Percentiles rank a stretch among this genome's conserved stretches.
Conservation (phyloP, 2,797 vertebrate species). For the Coranthus polyacanthus region DNA sequence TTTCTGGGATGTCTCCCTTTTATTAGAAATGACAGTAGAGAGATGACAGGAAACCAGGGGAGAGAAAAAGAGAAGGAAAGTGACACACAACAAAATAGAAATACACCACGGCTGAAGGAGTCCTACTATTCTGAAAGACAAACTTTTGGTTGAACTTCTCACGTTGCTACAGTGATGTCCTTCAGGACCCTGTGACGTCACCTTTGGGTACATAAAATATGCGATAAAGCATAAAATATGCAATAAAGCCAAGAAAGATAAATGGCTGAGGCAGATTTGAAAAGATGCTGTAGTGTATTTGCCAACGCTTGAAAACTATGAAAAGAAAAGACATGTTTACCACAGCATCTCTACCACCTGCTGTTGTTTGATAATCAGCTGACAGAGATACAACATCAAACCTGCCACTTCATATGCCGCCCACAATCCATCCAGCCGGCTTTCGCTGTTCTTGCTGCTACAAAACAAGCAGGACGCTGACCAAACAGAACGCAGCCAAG, state of each 20-base stretch:
- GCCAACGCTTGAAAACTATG: background rate
- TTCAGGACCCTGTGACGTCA: background rate
- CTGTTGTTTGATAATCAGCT: constrained; percentile 1
- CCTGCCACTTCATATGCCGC: constrained; percentile 4
- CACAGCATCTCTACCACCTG: constrained; percentile 5
- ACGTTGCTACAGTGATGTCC: constrained; percentile 2
- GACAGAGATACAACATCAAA: constrained; percentile 1
- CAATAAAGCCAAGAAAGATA: background rate
- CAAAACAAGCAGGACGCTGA: background rate
- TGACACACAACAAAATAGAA: constrained; percentile 9
- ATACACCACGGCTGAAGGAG: background rate
- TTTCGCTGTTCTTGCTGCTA: background rate
- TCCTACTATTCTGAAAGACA: constrained; percentile 8
- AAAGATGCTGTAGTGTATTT: background rate
- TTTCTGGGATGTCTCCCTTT: constrained; percentile 9
- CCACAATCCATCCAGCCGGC: too few species aligned
- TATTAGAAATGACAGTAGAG: constrained; percentile 20
- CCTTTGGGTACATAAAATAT: too few species aligned
- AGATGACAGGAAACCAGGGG: constrained; percentile 15
- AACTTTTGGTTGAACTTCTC: constrained; percentile 1
- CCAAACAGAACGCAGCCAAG: background rate
- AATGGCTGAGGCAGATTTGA: background rate
- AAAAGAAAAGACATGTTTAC: background rate
- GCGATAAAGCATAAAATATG: background rate
- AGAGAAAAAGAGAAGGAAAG: constrained; percentile 6